Percentiles rank a stretch among this genome's conserved stretches.
phyloP scores from a whole-genome alignment of 2,113 vertebrate species.

The Pollachius pollachius region DNA sequence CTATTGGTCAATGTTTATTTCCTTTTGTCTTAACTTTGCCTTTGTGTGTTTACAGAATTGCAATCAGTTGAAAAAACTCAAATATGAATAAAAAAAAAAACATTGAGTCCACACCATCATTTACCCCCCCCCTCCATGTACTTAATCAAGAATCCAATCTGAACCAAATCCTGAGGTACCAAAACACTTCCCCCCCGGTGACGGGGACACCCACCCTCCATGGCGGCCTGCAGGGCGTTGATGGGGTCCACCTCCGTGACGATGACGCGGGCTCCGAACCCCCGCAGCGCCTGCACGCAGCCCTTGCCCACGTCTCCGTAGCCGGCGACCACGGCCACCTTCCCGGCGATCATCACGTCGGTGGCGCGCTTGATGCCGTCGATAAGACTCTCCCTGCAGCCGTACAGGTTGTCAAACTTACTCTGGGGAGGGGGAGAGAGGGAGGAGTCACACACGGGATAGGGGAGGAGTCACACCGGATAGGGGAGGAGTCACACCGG shows the following conservation, averaged over 20 bases:
- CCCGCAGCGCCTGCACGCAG: constrained; percentile 90
- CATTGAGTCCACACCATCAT: too few species aligned
- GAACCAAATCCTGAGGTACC: too few species aligned
- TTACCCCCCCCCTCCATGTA: too few species aligned
- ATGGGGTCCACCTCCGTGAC: constrained; percentile 96
- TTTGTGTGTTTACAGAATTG: too few species aligned
- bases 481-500: too few species aligned
- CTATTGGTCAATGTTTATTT: too few species aligned
- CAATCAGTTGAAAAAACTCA: too few species aligned
- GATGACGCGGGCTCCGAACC: constrained; percentile 93
- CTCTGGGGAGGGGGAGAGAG: constrained; percentile 70
- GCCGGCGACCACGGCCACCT: constrained; percentile 93
- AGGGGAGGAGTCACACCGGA: not conserved
- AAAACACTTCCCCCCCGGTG: too few species aligned
- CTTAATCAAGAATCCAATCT: too few species aligned
- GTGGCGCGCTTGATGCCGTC: constrained; percentile 98
- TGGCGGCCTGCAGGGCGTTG: constrained; percentile 94
- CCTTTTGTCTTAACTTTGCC: too few species aligned
- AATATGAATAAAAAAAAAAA: too few species aligned
- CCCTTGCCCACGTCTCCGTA: constrained; percentile 97
- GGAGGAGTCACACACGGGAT: not conserved
- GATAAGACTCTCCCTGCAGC: constrained; percentile 95
- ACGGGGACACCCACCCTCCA: constrained; percentile 80
- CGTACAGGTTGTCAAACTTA: constrained; percentile 98
- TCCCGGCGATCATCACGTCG: constrained; percentile 97